Conservation (phyloP, 2,113 vertebrate genomes). For the Edolisoma coerulescens region DNA sequence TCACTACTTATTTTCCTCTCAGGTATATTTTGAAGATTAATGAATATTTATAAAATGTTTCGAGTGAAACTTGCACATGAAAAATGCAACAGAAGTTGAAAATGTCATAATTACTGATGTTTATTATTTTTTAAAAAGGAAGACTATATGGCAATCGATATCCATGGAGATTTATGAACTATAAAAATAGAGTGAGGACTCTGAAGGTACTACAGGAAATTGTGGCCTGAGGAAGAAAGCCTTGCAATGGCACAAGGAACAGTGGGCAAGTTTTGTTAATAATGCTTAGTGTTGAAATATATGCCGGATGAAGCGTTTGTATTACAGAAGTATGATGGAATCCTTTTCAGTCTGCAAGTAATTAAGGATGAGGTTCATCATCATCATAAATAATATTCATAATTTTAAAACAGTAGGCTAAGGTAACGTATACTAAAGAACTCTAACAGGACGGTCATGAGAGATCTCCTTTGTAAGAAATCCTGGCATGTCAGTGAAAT, state of each 20-base stretch:
- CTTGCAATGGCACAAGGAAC: neutral
- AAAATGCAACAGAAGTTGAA: conserved; percentile 17
- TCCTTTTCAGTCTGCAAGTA: neutral
- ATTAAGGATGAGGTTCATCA: neutral
- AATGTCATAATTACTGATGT: neutral
- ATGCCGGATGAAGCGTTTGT: neutral
- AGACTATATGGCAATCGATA: neutral
- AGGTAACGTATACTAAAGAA: neutral
- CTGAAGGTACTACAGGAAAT: neutral
- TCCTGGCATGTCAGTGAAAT: neutral
- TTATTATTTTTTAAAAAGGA: neutral
- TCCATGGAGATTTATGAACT: neutral
- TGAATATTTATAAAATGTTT: conserved; percentile 18
- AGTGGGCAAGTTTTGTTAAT: neutral
- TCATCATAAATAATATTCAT: neutral
- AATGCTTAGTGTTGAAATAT: neutral
- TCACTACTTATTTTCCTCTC: neutral
- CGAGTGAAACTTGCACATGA: neutral
- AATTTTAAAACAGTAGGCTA: neutral
- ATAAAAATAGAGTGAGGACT: neutral
- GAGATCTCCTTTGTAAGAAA: neutral
- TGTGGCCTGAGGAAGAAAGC: neutral
- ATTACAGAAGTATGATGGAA: neutral
- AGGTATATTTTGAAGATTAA: neutral
- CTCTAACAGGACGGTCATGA: neutral